Evolutionary conservation across 2,113 vertebrate species (phyloP), one percentile per base, ranked within the genome.

Genomic region (Phylloscopus trochilus): DNA sequence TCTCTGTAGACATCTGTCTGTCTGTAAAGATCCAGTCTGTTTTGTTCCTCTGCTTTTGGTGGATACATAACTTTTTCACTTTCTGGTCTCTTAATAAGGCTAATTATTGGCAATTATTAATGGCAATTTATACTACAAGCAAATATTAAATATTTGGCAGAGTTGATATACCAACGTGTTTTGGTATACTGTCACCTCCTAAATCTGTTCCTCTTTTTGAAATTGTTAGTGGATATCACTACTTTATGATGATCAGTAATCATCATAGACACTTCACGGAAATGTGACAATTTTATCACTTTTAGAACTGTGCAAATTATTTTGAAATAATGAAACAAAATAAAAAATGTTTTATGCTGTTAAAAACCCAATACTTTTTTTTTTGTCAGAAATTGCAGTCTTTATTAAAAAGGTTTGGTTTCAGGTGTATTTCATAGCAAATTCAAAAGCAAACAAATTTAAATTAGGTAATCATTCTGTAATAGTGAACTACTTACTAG

Each of bases 131-230:
- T 78, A 43, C 8, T 70, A 6, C 15, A 76, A 70, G 15, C 3
- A 88, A 70, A 47, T 83, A 66, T 30, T 39, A 31, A 85, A 24
- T 73, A 53, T 15, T 51, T 90, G n/a, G 17, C 70, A 79, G 28
- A 15, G 24, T 87, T 60, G 16, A 30, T 87, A 52, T 39, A 20
- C 7, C 10, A 21, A 24, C 0, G 10, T 21, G 14, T 68, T 82
- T 72, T 46, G 11, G 31, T 11, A 11, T 44, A 43, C 1, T 6
- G 6, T 16, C 16, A 53, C 1, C 4, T 7, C 4, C 9, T 11
- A 39, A 79, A 52, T 49, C 21, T 59, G 3, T 63, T 80, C 9
- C 53, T 76, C 12, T 13, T 75, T 83, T 35, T 39, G 43, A 76
- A 89, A 60, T 52, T 73, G 11, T 35, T 56, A 26, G 19, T 53